phyloP scores from a whole-genome alignment of 2,797 vertebrate species.

The Epinephelus awoara region DNA sequence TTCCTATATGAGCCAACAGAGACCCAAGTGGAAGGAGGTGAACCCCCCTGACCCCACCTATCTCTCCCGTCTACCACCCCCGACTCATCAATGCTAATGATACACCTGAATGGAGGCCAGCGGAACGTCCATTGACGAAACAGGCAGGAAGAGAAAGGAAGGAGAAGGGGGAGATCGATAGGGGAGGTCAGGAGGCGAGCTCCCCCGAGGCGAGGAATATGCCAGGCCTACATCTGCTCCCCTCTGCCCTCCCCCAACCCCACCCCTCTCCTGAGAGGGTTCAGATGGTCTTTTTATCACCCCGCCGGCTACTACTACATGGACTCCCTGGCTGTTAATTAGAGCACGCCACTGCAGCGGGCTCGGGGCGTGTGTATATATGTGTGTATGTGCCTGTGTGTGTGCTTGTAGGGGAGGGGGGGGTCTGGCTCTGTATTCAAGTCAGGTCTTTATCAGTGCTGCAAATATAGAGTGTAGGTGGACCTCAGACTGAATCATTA shows the following conservation, averaged over 20 bases:
- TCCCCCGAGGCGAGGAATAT: slow-evolving; percentile 69
- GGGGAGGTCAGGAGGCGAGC: slow-evolving; percentile 69
- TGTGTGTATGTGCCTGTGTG: slow-evolving; percentile 10
- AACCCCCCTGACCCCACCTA: background rate
- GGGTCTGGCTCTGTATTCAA: slow-evolving; percentile 46
- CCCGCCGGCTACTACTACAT: slow-evolving; percentile 69
- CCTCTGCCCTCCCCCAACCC: slow-evolving; percentile 54
- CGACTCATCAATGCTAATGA: slow-evolving; percentile 77
- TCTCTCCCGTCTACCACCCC: background rate
- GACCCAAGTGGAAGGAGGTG: background rate
- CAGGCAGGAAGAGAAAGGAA: slow-evolving; percentile 55
- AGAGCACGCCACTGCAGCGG: slow-evolving; percentile 64
- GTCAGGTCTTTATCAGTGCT: slow-evolving; percentile 64
- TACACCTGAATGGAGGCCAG: slow-evolving; percentile 64
- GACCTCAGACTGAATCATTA: slow-evolving; percentile 52
- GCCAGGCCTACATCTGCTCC: slow-evolving; percentile 77
- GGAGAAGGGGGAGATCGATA: slow-evolving; percentile 63
- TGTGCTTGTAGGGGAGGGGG: background rate
- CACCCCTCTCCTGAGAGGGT: slow-evolving; percentile 71
- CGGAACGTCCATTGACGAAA: slow-evolving; percentile 54
- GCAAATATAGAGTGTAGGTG: slow-evolving; percentile 47
- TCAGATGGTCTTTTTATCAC: slow-evolving; percentile 84
- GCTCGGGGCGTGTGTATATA: slow-evolving; percentile 22
- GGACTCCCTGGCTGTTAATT: slow-evolving; percentile 80
- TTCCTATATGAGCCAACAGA: slow-evolving; percentile 35